These are phyloP conservation scores for Myrmophylax atrothorax DNA, from an alignment of 2,113 vertebrate genomes.

Conservation along the genomic window DNA sequence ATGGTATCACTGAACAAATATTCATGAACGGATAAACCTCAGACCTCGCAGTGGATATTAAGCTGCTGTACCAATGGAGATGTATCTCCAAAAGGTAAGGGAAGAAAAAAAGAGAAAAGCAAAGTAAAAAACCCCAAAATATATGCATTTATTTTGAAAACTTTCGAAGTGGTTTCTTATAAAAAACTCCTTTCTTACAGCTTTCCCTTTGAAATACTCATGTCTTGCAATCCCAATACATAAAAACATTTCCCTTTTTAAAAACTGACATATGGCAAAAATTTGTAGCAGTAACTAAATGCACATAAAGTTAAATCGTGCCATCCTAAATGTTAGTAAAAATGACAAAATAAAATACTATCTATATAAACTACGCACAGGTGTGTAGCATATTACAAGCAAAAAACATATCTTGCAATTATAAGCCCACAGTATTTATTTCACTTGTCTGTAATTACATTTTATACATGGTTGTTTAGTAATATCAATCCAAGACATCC, in stretches of 20 bases:
- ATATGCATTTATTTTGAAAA: neutral
- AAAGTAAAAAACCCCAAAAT: neutral
- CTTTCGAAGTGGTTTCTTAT: neutral
- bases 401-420: slow-evolving; percentile 64
- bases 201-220: slow-evolving; percentile 13
- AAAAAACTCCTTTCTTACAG: neutral
- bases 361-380: slow-evolving; percentile 57
- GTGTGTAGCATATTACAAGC: slow-evolving; percentile 63
- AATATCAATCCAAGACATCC: slow-evolving; percentile 73
- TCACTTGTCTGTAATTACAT: slow-evolving; percentile 71
- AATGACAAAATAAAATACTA: slow-evolving; percentile 75
- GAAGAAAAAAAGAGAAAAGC: neutral
- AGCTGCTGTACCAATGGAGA: neutral
- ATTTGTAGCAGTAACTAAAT: slow-evolving; percentile 68
- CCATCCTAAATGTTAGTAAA: slow-evolving; percentile 68
- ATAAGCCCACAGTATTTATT: slow-evolving; percentile 69
- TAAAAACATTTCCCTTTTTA: slow-evolving; percentile 21
- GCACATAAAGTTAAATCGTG: slow-evolving; percentile 55
- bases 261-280: slow-evolving; percentile 65
- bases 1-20: neutral
- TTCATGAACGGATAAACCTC: neutral
- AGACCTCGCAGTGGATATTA: neutral
- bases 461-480: slow-evolving; percentile 74
- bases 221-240: neutral
- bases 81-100: neutral